Percentiles rank a stretch among this genome's conserved stretches.
These are phyloP conservation scores for Yoshiicerus persimilis DNA, from an alignment of 1,140 invertebrate genomes.

Conservation along the genomic window DNA sequence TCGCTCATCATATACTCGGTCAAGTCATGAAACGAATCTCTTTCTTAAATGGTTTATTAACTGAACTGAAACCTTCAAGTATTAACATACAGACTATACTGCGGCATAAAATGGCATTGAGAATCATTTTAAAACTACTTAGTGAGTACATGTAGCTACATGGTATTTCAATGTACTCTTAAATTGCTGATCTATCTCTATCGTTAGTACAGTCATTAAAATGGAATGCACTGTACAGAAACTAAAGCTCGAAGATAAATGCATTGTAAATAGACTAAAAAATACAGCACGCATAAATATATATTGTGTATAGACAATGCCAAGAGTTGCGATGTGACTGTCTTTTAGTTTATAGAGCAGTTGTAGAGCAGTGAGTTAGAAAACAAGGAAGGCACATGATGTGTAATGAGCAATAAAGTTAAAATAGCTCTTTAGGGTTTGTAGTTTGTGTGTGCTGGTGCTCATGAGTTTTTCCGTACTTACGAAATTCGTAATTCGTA, in stretches of 20 bases:
- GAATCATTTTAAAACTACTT: no score
- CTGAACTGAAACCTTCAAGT: not conserved
- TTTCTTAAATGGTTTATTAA: not conserved
- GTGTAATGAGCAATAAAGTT: not conserved
- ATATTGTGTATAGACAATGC: not conserved
- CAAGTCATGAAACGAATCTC: not conserved
- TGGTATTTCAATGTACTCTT: no score
- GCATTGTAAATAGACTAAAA: not conserved
- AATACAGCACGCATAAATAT: not conserved
- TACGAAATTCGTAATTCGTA: not conserved
- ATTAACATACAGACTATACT: no score
- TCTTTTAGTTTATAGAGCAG: no score
- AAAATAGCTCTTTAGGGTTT: not conserved
- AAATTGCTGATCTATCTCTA: not conserved
- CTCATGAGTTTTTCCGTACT: not conserved
- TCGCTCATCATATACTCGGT: not conserved
- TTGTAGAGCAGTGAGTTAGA: no score
- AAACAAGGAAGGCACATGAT: no score
- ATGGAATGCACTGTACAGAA: not conserved
- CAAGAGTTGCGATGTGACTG: no score
- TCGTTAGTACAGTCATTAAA: not conserved
- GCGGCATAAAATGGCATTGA: no score
- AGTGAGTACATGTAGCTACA: no score
- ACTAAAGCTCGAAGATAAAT: no score
- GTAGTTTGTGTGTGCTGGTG: not conserved